Conservation (phyloP, 1,140 invertebrate species). For the Trichonephila clavata region DNA sequence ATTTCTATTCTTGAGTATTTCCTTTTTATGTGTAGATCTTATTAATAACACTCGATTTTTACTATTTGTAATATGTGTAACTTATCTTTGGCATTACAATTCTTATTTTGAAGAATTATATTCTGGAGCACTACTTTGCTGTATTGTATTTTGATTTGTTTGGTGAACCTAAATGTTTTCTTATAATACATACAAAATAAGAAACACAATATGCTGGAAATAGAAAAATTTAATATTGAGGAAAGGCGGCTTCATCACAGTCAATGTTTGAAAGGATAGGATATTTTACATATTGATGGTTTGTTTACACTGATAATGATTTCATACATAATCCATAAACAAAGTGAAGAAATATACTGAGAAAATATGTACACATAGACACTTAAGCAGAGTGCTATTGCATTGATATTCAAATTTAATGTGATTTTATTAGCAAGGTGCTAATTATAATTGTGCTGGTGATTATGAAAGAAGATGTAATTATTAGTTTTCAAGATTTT, state of each 20-base stretch:
- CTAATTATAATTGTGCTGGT: neutral
- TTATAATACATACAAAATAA: too few species aligned
- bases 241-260: conserved; percentile 73
- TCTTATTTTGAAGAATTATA: too few species aligned
- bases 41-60: too few species aligned
- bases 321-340: conserved; percentile 1
- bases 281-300: conserved; percentile 22
- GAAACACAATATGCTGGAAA: conserved; percentile 33
- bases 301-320: conserved; percentile 60
- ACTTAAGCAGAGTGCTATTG: neutral
- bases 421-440: neutral
- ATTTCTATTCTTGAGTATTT: too few species aligned
- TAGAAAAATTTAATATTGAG: conserved; percentile 74
- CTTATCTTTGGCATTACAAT: too few species aligned
- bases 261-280: conserved; percentile 71
- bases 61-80: too few species aligned
- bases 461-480: neutral
- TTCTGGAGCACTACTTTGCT: too few species aligned
- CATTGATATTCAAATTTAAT: neutral
- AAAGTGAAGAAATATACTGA: conserved; percentile 5
- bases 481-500: neutral
- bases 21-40: too few species aligned
- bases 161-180: too few species aligned
- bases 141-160: too few species aligned
- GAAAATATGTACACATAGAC: conserved; percentile 37